Evolutionary conservation across 2,888 invertebrate genomes (phyloP).

Genomic region (Drosophila kanekoi): DNA sequence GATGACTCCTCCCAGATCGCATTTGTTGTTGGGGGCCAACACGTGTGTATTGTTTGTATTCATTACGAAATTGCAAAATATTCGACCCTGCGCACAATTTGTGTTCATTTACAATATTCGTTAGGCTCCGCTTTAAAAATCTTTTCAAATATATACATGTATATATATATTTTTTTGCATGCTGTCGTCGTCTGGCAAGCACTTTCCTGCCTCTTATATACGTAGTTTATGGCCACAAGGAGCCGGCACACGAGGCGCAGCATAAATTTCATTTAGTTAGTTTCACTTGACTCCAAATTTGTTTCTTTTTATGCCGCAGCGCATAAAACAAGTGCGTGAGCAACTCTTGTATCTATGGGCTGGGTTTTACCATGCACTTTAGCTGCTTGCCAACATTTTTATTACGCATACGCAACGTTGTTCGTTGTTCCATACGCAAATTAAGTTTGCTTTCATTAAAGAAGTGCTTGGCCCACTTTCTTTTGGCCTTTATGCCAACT

Average conservation of each 20-base stretch:
- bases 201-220: conserved; percentile 12
- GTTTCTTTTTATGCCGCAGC: conserved; percentile 30
- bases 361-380: conserved; percentile 5
- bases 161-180: conserved; percentile 7
- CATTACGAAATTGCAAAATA: conserved; percentile 64
- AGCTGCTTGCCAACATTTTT: conserved; percentile 35
- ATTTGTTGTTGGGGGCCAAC: conserved; percentile 16
- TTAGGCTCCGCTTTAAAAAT: conserved; percentile 27
- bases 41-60: conserved; percentile 39
- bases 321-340: conserved; percentile 37
- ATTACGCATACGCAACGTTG: conserved; percentile 64
- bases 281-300: conserved; percentile 44
- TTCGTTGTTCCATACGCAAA: conserved; percentile 18
- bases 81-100: conserved; percentile 52
- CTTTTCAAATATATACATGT: conserved; percentile 27
- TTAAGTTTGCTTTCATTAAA: conserved; percentile 34
- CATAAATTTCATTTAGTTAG: conserved; percentile 70
- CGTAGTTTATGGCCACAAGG: conserved; percentile 22
- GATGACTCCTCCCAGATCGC: conserved; percentile 32
- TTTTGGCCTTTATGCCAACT: neutral
- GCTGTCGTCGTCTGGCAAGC: conserved; percentile 4
- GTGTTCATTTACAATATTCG: conserved; percentile 40
- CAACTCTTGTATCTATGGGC: neutral
- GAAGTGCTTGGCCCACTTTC: conserved; percentile 2
- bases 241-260: conserved; percentile 19